Conservation (phyloP, 1,140 invertebrate species). For the Aphidius ervi region DNA sequence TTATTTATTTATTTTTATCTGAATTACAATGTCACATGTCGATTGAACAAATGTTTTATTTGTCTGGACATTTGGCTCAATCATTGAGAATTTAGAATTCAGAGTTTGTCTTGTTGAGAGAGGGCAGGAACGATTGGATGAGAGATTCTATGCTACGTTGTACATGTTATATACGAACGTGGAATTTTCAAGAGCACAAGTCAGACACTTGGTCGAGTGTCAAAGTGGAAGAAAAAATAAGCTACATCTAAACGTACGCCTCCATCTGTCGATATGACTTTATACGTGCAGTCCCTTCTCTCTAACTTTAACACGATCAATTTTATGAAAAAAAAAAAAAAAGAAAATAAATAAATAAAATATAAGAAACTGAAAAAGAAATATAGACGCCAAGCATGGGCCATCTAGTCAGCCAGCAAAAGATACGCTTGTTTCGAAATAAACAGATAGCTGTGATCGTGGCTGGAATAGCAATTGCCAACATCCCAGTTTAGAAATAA, state of each 20-base stretch:
- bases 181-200: conserved; percentile 15
- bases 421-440: conserved; percentile 47
- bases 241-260: conserved; percentile 11
- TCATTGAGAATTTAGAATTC: conserved; percentile 4
- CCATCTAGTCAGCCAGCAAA: conserved; percentile 8
- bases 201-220: conserved; percentile 23
- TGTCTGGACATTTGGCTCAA: background rate
- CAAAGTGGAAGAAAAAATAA: conserved; percentile 24
- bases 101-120: conserved; percentile 2
- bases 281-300: conserved; percentile 22
- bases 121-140: conserved; percentile 5
- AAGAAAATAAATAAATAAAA: conserved; percentile 16
- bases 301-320: conserved; percentile 37
- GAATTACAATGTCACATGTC: background rate
- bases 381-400: background rate
- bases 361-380: conserved; percentile 7
- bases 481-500: conserved; percentile 26
- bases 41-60: conserved; percentile 8
- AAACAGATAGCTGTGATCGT: conserved; percentile 48
- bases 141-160: background rate
- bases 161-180: conserved; percentile 8
- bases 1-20: no score
- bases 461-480: conserved; percentile 39
- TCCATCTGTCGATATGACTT: conserved; percentile 7
- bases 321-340: conserved; percentile 29